Base-by-base conservation (phyloP, 2,113 vertebrate species). In the Brevimyrus niger region DNA sequence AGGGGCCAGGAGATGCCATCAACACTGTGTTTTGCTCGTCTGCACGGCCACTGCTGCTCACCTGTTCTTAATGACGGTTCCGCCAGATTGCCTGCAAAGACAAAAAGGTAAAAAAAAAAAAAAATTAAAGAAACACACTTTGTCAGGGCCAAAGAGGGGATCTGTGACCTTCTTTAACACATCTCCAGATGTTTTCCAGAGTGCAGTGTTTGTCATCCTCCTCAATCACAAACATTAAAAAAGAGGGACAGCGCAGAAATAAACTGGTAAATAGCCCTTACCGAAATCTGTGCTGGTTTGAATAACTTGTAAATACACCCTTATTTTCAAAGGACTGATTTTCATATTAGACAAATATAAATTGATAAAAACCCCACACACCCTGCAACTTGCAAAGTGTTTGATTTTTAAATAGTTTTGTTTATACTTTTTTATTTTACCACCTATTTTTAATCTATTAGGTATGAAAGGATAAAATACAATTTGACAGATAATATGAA, bases 61-160 rank as follows among this genome's bases (percentile, higher is more conserved):
- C 90, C 90, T 91, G 90, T 91, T 91, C 47, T 91, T 91, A 51
- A 91, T 91, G 82, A 91, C 90, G 38, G 90, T 89, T 87, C 90
- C 90, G 61, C 90, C 88, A 73, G 90, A 90, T 65, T 91, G 90
- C 83, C 90, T 91, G 90, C n/a, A 48, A 73, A 80, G 76, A 91
- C 15, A 90, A 31, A 90, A 46, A 46, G 47, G 61, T 23, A 82
- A 47, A 89, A 87, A 9, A 65, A 19, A 53, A 86, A n/a, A 89
- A 38, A 42, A 46, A 42, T 2, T 3, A 27, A 46, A 46, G 86
- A 76, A 89, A 89, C 3, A 44, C 35, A n/a, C n/a, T n/a, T n/a
- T 27, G 82, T 83, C 88, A 89, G 38, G 23, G 38, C 6, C 21
- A 58, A 42, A 19, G 23, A 85, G 38, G 51, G 31, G 11, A 80